These are phyloP conservation scores for Epiblema foenella DNA, from an alignment of 2,888 invertebrate genomes.

Conservation along the genomic window DNA sequence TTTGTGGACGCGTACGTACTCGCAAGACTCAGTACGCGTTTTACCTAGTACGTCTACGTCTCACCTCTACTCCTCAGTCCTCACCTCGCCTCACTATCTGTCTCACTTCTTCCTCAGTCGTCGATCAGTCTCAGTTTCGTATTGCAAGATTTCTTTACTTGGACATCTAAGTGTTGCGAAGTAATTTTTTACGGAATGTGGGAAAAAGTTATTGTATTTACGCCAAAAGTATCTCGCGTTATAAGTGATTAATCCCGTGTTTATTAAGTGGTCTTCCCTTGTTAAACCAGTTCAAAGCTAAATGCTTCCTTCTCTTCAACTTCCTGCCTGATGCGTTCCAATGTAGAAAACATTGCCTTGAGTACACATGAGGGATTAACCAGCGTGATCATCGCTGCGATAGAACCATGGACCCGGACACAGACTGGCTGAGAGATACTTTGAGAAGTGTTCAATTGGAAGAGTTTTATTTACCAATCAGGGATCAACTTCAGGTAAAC, in stretches of 20 bases:
- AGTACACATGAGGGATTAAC: constrained; percentile 49
- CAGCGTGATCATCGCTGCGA: constrained; percentile 44
- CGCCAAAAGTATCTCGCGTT: not conserved
- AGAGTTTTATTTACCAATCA: constrained; percentile 94
- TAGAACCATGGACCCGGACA: constrained; percentile 76
- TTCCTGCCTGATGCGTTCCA: constrained; percentile 75
- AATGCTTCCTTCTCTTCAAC: constrained; percentile 57
- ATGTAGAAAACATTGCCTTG: constrained; percentile 53
- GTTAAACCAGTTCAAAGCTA: constrained; percentile 42
- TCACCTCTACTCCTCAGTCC: not conserved
- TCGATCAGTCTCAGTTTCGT: constrained; percentile 13
- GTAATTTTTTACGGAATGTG: constrained; percentile 14
- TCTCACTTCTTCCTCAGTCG: no score
- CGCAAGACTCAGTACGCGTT: no score
- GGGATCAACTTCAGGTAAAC: constrained; percentile 95
- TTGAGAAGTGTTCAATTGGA: constrained; percentile 95
- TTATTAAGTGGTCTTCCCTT: constrained; percentile 13
- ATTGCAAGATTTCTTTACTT: constrained; percentile 33
- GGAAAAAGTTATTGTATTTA: constrained; percentile 9
- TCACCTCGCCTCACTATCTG: no score
- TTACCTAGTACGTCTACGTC: no score
- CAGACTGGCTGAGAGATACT: constrained; percentile 94
- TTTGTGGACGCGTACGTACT: no score
- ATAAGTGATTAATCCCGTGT: constrained; percentile 4
- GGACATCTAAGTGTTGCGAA: constrained; percentile 23